Conservation (phyloP, 2,888 invertebrate species). For the Ormyrus rosae region DNA sequence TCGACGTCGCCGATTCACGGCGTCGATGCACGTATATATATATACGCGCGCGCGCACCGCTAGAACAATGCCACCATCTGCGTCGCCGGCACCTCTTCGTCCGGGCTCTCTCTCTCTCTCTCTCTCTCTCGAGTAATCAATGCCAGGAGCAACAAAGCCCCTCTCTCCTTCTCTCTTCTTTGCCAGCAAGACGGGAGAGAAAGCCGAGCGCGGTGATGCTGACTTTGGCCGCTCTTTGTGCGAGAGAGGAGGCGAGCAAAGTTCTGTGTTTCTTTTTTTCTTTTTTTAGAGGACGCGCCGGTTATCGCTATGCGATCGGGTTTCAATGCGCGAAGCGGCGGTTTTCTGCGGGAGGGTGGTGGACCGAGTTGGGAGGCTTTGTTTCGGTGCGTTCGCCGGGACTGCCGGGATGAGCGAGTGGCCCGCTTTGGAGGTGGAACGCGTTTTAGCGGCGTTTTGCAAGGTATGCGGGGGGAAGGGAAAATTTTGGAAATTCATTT, state of each 20-base stretch:
- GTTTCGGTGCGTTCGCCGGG: too few relatives aligned
- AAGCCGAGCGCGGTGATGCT: too few relatives aligned
- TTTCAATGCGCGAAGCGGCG: too few relatives aligned
- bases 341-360: too few relatives aligned
- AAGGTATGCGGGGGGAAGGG: too few relatives aligned
- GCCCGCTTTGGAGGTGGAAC: too few relatives aligned
- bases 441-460: too few relatives aligned
- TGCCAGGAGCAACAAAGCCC: slow-evolving; percentile 47
- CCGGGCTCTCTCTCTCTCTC: slow-evolving; percentile 30
- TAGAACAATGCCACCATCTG: slow-evolving; percentile 56
- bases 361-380: too few relatives aligned
- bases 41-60: background rate
- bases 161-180: slow-evolving; percentile 25
- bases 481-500: too few relatives aligned
- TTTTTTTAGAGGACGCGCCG: background rate
- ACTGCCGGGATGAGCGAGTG: too few relatives aligned
- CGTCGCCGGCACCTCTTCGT: slow-evolving; percentile 39
- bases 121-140: slow-evolving; percentile 25
- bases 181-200: slow-evolving; percentile 15
- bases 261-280: background rate
- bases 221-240: too few relatives aligned
- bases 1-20: background rate
- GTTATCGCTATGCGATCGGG: too few relatives aligned
- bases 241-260: background rate
- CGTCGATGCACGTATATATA: slow-evolving; percentile 6